Conservation (phyloP, 2,888 invertebrate genomes). For the Cinara cedri region DNA sequence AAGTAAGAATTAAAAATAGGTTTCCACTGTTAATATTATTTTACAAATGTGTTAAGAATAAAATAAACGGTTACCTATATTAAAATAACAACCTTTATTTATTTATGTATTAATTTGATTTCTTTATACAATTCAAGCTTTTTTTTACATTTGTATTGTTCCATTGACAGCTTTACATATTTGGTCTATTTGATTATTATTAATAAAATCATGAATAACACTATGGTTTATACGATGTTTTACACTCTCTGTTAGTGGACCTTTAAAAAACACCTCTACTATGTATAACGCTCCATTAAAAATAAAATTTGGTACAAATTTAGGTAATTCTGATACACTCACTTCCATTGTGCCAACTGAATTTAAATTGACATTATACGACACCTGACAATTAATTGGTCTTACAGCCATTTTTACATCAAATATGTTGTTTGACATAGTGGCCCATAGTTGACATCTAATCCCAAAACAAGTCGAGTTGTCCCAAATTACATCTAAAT, state of each 20-base stretch:
- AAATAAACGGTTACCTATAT: neutral
- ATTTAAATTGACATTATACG: conserved; percentile 47
- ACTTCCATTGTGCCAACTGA: conserved; percentile 43
- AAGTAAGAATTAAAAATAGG: neutral
- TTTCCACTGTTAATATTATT: neutral
- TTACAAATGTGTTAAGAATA: neutral
- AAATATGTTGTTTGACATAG: conserved; percentile 38
- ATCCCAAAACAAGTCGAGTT: conserved; percentile 46
- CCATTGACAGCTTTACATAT: conserved; percentile 32
- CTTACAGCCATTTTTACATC: conserved; percentile 48
- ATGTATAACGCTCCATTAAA: conserved; percentile 48
- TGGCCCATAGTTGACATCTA: conserved; percentile 37
- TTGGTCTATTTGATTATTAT: conserved; percentile 46
- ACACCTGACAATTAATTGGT: conserved; percentile 41
- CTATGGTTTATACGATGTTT: conserved; percentile 50
- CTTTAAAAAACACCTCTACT: conserved; percentile 46
- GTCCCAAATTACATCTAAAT: conserved; percentile 43
- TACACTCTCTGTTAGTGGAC: conserved; percentile 41
- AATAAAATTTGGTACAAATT: conserved; percentile 38
- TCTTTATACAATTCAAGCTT: neutral
- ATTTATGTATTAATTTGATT: neutral
- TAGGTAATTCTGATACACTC: conserved; percentile 37
- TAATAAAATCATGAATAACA: conserved; percentile 41
- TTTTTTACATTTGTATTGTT: neutral
- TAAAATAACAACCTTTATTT: neutral